phyloP scores from a whole-genome alignment of 1,140 invertebrate genomes.

The Gryllus bimaculatus region DNA sequence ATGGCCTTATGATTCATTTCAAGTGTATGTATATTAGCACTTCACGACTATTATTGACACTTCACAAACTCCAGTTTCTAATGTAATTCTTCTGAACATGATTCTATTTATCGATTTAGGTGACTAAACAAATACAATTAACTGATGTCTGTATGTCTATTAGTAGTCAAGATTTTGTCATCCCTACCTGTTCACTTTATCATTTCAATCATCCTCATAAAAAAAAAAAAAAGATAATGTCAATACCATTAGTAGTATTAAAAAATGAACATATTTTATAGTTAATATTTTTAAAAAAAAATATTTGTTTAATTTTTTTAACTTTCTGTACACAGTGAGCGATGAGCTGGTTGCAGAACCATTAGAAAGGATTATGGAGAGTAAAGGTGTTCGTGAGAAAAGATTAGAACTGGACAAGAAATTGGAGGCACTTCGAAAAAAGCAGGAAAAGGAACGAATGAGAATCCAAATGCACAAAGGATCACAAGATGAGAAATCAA shows the following conservation, averaged over 20 bases:
- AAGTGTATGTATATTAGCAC: too few relatives aligned
- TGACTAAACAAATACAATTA: too few relatives aligned
- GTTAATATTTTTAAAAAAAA: background rate
- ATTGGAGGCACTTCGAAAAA: constrained; percentile 69
- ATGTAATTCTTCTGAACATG: too few relatives aligned
- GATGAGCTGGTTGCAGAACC: constrained; percentile 63
- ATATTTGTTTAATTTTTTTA: background rate
- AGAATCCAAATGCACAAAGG: constrained; percentile 48
- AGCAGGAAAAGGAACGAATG: constrained; percentile 71
- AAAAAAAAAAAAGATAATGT: too few relatives aligned
- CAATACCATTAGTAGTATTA: background rate
- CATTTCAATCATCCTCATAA: too few relatives aligned
- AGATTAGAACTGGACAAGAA: constrained; percentile 78
- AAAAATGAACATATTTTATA: background rate
- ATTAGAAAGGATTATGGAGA: constrained; percentile 67
- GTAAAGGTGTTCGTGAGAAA: constrained; percentile 74
- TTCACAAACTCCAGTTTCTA: too few relatives aligned
- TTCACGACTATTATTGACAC: too few relatives aligned
- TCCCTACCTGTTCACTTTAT: too few relatives aligned
- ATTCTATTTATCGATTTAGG: too few relatives aligned
- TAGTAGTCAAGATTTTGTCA: too few relatives aligned
- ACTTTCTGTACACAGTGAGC: constrained; percentile 26
- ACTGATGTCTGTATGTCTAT: too few relatives aligned
- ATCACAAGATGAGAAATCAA: constrained; percentile 46
- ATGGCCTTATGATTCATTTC: too few relatives aligned